These are phyloP conservation scores for Halictus ligatus DNA, from an alignment of 2,888 invertebrate species.

Conservation along the genomic window DNA sequence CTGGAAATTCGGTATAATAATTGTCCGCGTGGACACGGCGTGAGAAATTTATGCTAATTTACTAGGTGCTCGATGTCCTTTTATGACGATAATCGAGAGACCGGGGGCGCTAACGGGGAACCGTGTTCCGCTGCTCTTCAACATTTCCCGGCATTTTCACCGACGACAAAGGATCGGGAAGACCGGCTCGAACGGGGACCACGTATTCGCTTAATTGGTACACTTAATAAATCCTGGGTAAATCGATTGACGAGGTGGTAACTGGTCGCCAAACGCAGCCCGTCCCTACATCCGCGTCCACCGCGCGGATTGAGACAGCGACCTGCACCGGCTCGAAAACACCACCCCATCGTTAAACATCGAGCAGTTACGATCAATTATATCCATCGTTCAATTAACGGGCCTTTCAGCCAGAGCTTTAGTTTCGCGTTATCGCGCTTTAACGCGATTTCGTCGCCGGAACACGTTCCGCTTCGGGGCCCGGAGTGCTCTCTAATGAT, in stretches of 20 bases:
- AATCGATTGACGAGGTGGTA: not conserved
- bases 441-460: conserved; percentile 23
- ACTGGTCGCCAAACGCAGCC: not conserved
- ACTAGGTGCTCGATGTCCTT: not conserved
- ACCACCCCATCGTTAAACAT: not conserved
- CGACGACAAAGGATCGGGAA: not conserved
- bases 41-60: not conserved
- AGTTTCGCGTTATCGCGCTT: conserved; percentile 38
- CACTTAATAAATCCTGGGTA: conserved; percentile 5
- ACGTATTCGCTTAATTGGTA: not conserved
- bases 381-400: conserved; percentile 46
- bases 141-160: not conserved
- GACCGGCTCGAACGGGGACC: not conserved
- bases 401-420: conserved; percentile 26
- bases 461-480: not conserved
- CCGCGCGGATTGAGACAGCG: not conserved
- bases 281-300: not conserved
- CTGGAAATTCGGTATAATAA: not conserved
- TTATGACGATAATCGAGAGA: not conserved
- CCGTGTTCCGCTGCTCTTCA: not conserved
- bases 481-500: conserved; percentile 22
- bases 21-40: not conserved
- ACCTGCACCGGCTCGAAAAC: not conserved
- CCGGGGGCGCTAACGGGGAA: not conserved
- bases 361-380: conserved; percentile 46